Evolutionary conservation across 2,888 invertebrate genomes (phyloP), one percentile per base, ranked within the genome.

Genomic region (Yponomeuta malinellus): DNA sequence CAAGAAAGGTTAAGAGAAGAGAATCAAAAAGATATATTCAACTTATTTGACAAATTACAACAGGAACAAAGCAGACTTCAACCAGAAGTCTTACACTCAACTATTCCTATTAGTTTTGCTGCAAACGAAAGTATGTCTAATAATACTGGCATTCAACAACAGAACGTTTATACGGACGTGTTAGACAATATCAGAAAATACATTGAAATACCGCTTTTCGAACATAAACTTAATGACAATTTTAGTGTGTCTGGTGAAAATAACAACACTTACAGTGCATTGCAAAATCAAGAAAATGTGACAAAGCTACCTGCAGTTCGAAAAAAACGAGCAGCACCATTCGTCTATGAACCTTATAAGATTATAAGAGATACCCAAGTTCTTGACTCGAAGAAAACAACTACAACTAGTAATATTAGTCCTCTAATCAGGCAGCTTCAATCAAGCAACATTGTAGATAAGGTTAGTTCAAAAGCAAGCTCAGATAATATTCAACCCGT

Each of bases 331-430:
- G 82, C 86, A 23, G 74, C 85, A 8, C 80, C 86, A 1, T 92
- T 92, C 81, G 77, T 87, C 8, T 92, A 92, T 74, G 92, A 92
- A 77, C 92, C 92, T 0, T 92, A 92, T 72, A 92, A 92, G 83
- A 89, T 92, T 48, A 89, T 92, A 69, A 84, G 83, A 76, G 90
- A 91, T 69, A 82, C 82, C 37, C 88, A 87, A 79, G 74, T 81
- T 48, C 84, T 82, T 72, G 91, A 90, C 71, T 85, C 87, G 1
- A 91, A 89, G 72, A 91, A 90, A 81, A 87, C 88, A 48, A 86
- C 87, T 9, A 84, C 87, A 10, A 80, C 81, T 4, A 81, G 84
- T 73, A 90, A 89, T 73, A 82, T 89, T 15, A 89, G 89, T 71
- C 92, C 92, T n/a, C 78, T 89, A 5, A 88, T 90, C 73, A 90